Evolutionary conservation across 2,888 invertebrate species (phyloP).

Genomic region (Molorchus minor): DNA sequence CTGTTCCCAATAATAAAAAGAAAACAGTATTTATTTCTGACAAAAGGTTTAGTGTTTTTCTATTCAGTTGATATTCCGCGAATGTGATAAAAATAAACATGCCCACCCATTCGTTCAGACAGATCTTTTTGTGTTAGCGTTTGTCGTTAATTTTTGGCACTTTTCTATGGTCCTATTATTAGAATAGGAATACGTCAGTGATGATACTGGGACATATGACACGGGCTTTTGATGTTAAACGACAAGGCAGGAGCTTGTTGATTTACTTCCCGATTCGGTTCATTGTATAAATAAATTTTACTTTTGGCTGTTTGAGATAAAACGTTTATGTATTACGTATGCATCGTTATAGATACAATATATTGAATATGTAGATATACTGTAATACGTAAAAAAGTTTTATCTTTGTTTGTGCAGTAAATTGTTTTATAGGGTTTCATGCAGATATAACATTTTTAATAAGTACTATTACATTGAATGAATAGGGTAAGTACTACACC

Average conservation of each 20-base stretch:
- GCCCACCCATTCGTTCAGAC: slow-evolving; percentile 23
- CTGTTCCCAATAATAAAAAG: no score
- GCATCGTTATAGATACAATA: no score
- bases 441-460: no score
- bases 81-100: slow-evolving; percentile 22
- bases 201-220: slow-evolving; percentile 17
- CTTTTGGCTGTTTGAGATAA: no score
- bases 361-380: no score
- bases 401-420: no score
- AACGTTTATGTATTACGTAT: no score
- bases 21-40: no score
- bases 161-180: slow-evolving; percentile 19
- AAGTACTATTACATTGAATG: no score
- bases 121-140: slow-evolving; percentile 7
- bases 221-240: slow-evolving; percentile 7
- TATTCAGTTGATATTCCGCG: slow-evolving; percentile 8
- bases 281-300: background rate
- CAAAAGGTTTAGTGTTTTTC: slow-evolving; percentile 18
- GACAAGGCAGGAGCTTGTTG: background rate
- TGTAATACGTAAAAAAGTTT: no score
- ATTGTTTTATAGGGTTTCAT: no score
- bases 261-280: slow-evolving; percentile 5
- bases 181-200: slow-evolving; percentile 18
- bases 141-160: slow-evolving; percentile 18
- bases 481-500: no score